Base-by-base conservation (phyloP, 92 coral and sea anemone species). In the Phenganax subtilis region DNA sequence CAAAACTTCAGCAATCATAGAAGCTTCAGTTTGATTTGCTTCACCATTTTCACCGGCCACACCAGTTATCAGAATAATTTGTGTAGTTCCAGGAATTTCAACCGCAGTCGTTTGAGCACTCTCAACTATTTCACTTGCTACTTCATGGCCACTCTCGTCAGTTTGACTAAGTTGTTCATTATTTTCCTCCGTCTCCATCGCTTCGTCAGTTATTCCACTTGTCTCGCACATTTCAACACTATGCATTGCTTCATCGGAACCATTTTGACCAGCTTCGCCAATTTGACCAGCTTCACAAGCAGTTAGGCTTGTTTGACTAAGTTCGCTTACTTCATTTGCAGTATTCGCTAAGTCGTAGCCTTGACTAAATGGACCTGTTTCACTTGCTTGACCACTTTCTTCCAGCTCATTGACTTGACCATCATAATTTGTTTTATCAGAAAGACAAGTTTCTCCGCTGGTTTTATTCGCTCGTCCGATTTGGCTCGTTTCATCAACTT, bases 1-100 rank as follows among this genome's bases (percentile, higher is more conserved):
- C 10, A 68, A 53, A 14, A 53, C 73, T 68, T 68, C 73, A 30
- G 73, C 73, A 3, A 68, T 68, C 14, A 68, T 68, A 6, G 73
- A 30, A 30, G 73, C 31, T 37, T 37, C 47, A 6, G 52, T 68
- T 37, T 68, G 73, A 68, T n/a, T 37, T 10, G 53, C n/a, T 28
- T 68, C 44, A 17, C 10, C 73, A 30, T 68, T 10, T 12, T 68
- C 73, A 30, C 7, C 37, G 52, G 53, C 16, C 29, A 68, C 53
- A 30, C 29, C 73, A 53, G 73, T 68, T 30, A 68, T 12, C 7
- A 68, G 73, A 68, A 68, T 53, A 68, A 68, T 29, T 29, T 68
- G 73, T 0, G 73, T 6, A 51, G 73, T 68, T 30, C 47, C 73
- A 37, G 73, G 54, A 30, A 37, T n/a, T 68, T 68, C 47, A 37